A percentile compares a stretch with the other conserved stretches of the same genome.
phyloP scores from a whole-genome alignment of 2,797 vertebrate genomes.

The Lepilemur septentrionalis region DNA sequence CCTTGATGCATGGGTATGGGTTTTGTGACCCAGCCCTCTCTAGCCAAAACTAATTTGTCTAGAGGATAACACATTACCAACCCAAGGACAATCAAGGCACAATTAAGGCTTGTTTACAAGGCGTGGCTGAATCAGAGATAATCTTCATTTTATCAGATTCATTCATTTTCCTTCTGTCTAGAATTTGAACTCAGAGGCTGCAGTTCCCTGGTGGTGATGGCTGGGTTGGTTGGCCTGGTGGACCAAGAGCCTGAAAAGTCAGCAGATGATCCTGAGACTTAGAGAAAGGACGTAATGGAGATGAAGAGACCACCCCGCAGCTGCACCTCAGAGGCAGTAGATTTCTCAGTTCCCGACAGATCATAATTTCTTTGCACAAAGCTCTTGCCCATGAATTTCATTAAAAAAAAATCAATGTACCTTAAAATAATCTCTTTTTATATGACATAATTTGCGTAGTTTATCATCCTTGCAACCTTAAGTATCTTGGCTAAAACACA shows the following conservation, averaged over 20 bases:
- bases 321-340: neutral
- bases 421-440: conserved; percentile 35
- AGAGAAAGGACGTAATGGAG: neutral
- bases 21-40: neutral
- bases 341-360: neutral
- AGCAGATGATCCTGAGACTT: neutral
- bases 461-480: neutral
- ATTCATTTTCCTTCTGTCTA: neutral
- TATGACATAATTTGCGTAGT: neutral
- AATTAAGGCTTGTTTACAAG: neutral
- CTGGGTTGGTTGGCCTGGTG: neutral
- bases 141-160: neutral
- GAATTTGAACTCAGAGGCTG: neutral
- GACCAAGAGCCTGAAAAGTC: neutral
- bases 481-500: neutral
- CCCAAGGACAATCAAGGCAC: neutral
- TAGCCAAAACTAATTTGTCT: neutral
- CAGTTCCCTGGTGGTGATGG: neutral
- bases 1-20: neutral
- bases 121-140: neutral
- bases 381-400: neutral
- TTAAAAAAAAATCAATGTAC: neutral
- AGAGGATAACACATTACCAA: neutral
- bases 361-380: neutral
- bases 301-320: neutral